Base-by-base conservation (phyloP, 2,888 invertebrate genomes). In the Acronicta aceris region DNA sequence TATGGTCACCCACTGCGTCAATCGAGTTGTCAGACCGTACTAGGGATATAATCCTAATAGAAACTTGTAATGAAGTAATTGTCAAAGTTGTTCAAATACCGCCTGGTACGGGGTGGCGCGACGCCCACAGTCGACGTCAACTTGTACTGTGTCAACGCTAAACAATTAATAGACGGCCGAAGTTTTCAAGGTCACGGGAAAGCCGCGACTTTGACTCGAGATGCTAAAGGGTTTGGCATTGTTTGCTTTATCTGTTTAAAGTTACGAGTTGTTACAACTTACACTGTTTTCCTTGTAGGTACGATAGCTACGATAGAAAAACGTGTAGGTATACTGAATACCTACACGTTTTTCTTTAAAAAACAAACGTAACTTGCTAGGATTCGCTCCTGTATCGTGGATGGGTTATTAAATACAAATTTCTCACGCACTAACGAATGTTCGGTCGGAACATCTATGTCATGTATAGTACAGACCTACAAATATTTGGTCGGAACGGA, bases 51-150 rank as follows among this genome's bases (percentile, higher is more conserved):
- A 53, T 47, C 53, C 45, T 13, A 53, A 56, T 55, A 51, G 52
- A 61, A 68, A 55, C 58, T 71, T 61, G 48, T 57, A 52, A 56
- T 65, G 62, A 59, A 76, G 51, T 75, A 71, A 81, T 74, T 74
- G 71, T 66, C 63, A 57, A 82, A 81, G 71, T 76, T 77, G 53
- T 67, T 61, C 68, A 57, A 66, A 59, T 62, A 43, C 59, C 27
- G 60, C 54, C 69, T 74, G 78, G 80, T 59, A 80, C 80, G 54
- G 47, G 46, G 21, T 75, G 50, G 72, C 59, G 77, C 81, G 59
- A 59, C 58, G 36, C 62, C 40, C 56, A 38, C 50, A 25, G 41
- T 13, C 43, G 45, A 53, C 43, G 42, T 59, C 60, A 52, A 65
- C 45, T 63, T 71, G 38, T 50, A 52, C 40, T 40, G 36, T 33